Conservation (phyloP, 1,140 invertebrate species). For the Zaprionus camerounensis region DNA sequence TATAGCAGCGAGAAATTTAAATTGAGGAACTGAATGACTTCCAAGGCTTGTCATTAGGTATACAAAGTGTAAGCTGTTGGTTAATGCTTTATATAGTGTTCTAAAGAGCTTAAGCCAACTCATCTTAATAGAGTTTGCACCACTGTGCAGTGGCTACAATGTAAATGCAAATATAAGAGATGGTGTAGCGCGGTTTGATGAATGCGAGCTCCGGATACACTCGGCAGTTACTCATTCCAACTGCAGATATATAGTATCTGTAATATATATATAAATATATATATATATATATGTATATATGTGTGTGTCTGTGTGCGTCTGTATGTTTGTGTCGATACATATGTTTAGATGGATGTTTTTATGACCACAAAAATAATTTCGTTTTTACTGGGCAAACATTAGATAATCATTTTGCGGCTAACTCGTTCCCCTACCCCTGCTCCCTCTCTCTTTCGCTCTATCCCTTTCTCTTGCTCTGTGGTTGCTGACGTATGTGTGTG, state of each 20-base stretch:
- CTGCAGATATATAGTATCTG: constrained; percentile 21
- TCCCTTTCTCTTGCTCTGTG: background rate
- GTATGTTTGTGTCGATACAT: constrained; percentile 1
- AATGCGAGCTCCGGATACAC: constrained; percentile 47
- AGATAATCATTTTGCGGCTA: constrained; percentile 70
- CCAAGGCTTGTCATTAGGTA: background rate
- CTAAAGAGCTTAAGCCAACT: too few species aligned
- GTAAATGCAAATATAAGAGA: constrained; percentile 67
- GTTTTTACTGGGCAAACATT: constrained; percentile 77
- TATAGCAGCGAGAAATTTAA: background rate
- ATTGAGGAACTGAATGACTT: background rate
- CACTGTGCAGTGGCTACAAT: constrained; percentile 58
- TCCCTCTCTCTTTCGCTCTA: background rate
- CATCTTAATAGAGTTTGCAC: background rate
- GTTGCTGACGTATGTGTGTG: constrained; percentile 16
- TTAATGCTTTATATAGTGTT: too few species aligned
- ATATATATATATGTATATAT: background rate
- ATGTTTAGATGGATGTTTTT: constrained; percentile 62
- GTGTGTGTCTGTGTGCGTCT: background rate
- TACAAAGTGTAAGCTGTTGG: too few species aligned
- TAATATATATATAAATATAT: too few species aligned
- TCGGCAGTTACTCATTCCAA: constrained; percentile 41
- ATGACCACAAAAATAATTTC: constrained; percentile 73
- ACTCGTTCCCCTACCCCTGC: constrained; percentile 9
- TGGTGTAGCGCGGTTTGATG: constrained; percentile 48